These are phyloP conservation scores for Cygnus atratus DNA, from an alignment of 2,113 vertebrate genomes.

Conservation along the genomic window DNA sequence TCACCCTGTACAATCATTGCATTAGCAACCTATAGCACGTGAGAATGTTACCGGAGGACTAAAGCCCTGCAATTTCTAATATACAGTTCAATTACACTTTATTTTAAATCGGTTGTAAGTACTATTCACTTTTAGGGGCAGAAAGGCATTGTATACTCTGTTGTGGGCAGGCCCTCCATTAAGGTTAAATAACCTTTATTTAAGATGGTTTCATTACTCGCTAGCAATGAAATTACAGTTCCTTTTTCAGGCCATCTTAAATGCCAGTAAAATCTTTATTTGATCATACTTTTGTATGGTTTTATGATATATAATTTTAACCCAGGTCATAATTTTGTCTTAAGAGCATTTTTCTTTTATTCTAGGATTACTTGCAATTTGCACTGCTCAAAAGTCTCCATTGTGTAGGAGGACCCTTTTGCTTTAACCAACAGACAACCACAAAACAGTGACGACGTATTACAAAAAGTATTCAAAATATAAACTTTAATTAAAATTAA, in stretches of 20 bases:
- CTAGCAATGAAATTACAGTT: constrained; percentile 2
- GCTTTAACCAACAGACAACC: constrained; percentile 19
- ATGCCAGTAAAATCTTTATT: not conserved
- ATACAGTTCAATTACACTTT: not conserved
- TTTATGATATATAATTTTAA: constrained; percentile 9
- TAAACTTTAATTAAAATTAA: not conserved
- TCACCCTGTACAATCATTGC: not conserved
- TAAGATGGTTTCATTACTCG: not conserved
- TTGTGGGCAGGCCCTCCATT: not conserved
- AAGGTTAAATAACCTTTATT: constrained; percentile 11
- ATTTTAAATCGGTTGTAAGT: not conserved
- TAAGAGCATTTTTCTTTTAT: constrained; percentile 24
- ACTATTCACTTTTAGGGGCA: not conserved
- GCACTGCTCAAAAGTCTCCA: not conserved
- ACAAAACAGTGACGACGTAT: not conserved
- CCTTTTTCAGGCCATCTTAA: not conserved
- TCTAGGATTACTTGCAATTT: constrained; percentile 29
- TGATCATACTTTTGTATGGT: not conserved
- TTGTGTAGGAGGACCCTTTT: not conserved
- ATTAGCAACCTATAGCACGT: accelerated
- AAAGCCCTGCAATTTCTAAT: not conserved
- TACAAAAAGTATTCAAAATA: not conserved
- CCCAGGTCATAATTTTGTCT: constrained; percentile 25
- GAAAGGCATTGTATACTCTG: not conserved
- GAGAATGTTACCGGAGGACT: not conserved